These are phyloP conservation scores for Pachycephala philippinensis DNA, from an alignment of 2,113 vertebrate species.

Conservation along the genomic window DNA sequence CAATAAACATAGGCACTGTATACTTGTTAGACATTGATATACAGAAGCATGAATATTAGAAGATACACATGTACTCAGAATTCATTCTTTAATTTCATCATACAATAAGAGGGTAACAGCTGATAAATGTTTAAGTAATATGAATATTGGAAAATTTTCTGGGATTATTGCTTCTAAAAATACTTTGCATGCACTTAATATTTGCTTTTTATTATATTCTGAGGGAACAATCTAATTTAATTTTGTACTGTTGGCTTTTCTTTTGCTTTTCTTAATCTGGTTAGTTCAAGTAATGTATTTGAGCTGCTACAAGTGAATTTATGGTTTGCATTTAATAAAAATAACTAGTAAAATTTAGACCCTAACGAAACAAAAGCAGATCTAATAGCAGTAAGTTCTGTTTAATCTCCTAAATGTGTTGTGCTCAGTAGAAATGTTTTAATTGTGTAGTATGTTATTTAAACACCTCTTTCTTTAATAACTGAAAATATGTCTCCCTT, in stretches of 20 bases:
- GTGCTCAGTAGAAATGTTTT: neutral
- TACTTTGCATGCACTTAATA: neutral
- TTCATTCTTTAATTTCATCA: neutral
- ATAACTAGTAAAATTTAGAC: neutral
- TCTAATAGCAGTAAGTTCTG: neutral
- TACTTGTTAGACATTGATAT: neutral
- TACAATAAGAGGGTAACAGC: neutral
- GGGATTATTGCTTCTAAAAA: neutral
- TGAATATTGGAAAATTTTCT: neutral
- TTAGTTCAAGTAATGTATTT: neutral
- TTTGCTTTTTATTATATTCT: neutral
- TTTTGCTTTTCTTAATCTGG: neutral
- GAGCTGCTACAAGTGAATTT: neutral
- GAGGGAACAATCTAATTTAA: neutral
- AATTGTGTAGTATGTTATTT: neutral
- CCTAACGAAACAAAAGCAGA: neutral
- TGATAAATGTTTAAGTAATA: neutral
- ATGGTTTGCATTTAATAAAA: neutral
- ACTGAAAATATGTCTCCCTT: neutral
- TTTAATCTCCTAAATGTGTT: neutral
- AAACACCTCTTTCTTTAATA: neutral
- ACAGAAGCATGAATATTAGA: neutral
- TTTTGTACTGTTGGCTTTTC: neutral
- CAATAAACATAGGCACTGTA: neutral
- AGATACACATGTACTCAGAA: neutral